These are phyloP conservation scores for Solea senegalensis DNA, from an alignment of 2,113 vertebrate genomes.

Conservation along the genomic window DNA sequence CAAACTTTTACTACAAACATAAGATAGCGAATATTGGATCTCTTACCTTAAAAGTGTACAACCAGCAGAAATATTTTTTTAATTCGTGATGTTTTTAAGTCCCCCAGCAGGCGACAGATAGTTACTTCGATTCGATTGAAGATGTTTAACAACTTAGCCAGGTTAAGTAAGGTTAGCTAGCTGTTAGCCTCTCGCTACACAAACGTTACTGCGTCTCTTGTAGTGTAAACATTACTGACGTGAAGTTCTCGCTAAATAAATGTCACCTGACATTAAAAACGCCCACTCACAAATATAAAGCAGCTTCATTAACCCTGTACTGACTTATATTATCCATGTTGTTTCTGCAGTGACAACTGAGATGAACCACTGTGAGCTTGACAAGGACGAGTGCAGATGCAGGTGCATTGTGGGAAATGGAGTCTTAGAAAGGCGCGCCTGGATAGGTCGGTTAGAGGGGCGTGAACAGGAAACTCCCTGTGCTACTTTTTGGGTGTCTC, in stretches of 20 bases:
- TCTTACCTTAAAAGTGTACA: slow-evolving; percentile 58
- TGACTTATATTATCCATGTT: slow-evolving; percentile 60
- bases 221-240: neutral
- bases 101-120: neutral
- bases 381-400: slow-evolving; percentile 54
- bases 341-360: slow-evolving; percentile 34
- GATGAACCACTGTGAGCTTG: slow-evolving; percentile 37
- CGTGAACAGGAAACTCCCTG: slow-evolving; percentile 39
- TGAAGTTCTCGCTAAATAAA: neutral
- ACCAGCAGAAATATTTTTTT: neutral
- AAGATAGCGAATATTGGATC: neutral
- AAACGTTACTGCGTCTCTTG: slow-evolving; percentile 1
- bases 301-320: neutral
- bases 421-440: slow-evolving; percentile 42
- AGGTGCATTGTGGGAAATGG: slow-evolving; percentile 74
- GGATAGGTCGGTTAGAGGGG: slow-evolving; percentile 79
- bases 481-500: neutral
- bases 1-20: slow-evolving; percentile 22
- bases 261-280: neutral
- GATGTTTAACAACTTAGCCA: slow-evolving; percentile 43
- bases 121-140: neutral
- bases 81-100: neutral
- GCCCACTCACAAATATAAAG: neutral
- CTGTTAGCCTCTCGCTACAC: slow-evolving; percentile 55
- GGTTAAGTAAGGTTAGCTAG: slow-evolving; percentile 56